Evolutionary conservation across 2,888 invertebrate species (phyloP).

Genomic region (Drosophila nr. perissopoda): DNA sequence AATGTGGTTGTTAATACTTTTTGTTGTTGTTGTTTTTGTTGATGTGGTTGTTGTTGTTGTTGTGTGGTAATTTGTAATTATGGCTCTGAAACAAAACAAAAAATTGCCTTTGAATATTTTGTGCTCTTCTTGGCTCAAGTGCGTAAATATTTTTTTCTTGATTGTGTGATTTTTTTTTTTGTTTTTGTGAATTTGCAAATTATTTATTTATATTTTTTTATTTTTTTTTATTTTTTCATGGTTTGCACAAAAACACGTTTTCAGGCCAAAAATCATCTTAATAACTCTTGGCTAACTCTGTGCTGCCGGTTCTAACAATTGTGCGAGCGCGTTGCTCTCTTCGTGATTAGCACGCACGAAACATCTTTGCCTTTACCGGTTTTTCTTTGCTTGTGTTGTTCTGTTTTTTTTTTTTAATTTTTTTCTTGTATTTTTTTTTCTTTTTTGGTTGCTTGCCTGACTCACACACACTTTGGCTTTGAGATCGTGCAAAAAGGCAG

Average conservation of each 20-base stretch:
- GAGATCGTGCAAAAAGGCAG: constrained; percentile 55
- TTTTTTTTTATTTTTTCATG: constrained; percentile 1
- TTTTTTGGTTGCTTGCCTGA: constrained; percentile 41
- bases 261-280: constrained; percentile 37
- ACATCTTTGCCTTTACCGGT: constrained; percentile 75
- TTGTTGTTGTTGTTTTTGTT: constrained; percentile 29
- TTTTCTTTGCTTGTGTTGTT: constrained; percentile 48
- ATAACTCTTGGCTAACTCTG: constrained; percentile 36
- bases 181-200: constrained; percentile 1
- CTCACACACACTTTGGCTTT: constrained; percentile 52
- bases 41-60: constrained; percentile 34
- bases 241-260: constrained; percentile 60
- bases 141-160: constrained; percentile 46
- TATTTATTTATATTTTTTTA: neutral
- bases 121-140: constrained; percentile 50
- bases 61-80: constrained; percentile 64
- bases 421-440: constrained; percentile 22
- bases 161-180: constrained; percentile 6
- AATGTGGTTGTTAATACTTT: constrained; percentile 36
- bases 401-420: constrained; percentile 2
- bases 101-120: constrained; percentile 58
- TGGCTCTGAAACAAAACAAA: constrained; percentile 72
- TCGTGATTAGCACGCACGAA: constrained; percentile 62
- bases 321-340: constrained; percentile 35
- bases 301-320: constrained; percentile 42